Percentiles rank a stretch among this genome's conserved stretches.
These are phyloP conservation scores for Eubasilissa splendida DNA, from an alignment of 2,888 invertebrate species.

Conservation along the genomic window DNA sequence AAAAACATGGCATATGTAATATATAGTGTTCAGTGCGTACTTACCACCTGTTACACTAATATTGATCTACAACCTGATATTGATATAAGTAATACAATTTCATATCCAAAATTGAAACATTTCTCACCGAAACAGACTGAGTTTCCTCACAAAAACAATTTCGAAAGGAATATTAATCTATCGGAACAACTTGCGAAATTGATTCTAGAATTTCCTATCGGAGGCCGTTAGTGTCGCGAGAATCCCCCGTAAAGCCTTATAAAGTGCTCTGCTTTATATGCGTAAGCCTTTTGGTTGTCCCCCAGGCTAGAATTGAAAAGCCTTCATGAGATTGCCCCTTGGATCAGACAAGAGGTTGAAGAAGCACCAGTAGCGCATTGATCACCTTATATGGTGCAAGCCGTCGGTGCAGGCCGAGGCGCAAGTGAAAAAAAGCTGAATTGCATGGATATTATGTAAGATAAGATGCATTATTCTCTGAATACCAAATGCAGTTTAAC, in stretches of 20 bases:
- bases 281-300: neutral
- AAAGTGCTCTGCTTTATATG: slow-evolving; percentile 11
- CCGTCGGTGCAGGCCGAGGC: neutral
- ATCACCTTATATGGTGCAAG: neutral
- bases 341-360: neutral
- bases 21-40: no score
- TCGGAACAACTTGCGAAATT: no score
- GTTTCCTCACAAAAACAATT: no score
- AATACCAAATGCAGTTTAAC: no score
- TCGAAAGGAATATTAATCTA: no score
- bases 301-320: neutral
- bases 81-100: no score
- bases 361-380: neutral
- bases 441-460: neutral
- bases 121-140: no score
- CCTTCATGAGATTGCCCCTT: neutral
- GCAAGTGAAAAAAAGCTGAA: neutral
- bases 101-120: no score
- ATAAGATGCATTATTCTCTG: neutral
- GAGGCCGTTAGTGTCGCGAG: neutral
- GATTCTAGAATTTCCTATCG: no score
- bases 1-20: no score
- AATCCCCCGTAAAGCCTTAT: slow-evolving; percentile 3
- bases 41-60: no score
- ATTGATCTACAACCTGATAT: no score